Evolutionary conservation across 2,888 invertebrate species (phyloP).

Genomic region (Drosophila nr. medialis): DNA sequence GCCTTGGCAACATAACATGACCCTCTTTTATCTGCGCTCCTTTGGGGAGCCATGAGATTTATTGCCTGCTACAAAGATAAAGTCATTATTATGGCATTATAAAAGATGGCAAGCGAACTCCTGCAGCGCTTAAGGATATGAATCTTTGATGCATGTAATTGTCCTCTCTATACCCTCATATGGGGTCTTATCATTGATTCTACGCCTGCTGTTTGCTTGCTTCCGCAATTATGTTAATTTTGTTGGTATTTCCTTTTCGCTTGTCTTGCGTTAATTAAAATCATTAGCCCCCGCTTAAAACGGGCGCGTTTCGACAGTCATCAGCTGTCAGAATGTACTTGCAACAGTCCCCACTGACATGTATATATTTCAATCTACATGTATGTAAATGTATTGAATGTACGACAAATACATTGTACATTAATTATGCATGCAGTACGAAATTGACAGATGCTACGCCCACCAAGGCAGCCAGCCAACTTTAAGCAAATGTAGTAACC

Average conservation of each 20-base stretch:
- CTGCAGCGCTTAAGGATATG: constrained; percentile 74
- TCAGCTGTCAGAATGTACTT: constrained; percentile 18
- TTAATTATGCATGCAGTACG: constrained; percentile 54
- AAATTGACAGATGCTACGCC: constrained; percentile 65
- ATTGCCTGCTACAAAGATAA: constrained; percentile 78
- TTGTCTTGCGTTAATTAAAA: constrained; percentile 77
- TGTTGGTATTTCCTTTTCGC: constrained; percentile 59
- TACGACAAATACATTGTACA: constrained; percentile 25
- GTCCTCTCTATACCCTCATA: constrained; percentile 52
- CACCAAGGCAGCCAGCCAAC: constrained; percentile 9
- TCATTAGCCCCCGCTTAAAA: constrained; percentile 56
- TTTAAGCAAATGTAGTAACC: constrained; percentile 22
- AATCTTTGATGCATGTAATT: constrained; percentile 80
- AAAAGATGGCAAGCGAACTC: constrained; percentile 65
- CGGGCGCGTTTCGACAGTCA: constrained; percentile 41
- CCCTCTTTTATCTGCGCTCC: constrained; percentile 60
- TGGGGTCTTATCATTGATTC: constrained; percentile 51
- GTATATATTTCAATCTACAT: constrained; percentile 1
- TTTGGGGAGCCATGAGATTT: constrained; percentile 66
- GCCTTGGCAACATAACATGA: constrained; percentile 46
- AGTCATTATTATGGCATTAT: constrained; percentile 79
- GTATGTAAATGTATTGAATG: constrained; percentile 3
- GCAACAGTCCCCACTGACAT: constrained; percentile 7
- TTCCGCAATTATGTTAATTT: constrained; percentile 59
- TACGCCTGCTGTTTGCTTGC: constrained; percentile 2